A percentile compares a stretch with the other conserved stretches of the same genome.
phyloP scores from a whole-genome alignment of 1,140 invertebrate species.

The Eumeta japonica region DNA sequence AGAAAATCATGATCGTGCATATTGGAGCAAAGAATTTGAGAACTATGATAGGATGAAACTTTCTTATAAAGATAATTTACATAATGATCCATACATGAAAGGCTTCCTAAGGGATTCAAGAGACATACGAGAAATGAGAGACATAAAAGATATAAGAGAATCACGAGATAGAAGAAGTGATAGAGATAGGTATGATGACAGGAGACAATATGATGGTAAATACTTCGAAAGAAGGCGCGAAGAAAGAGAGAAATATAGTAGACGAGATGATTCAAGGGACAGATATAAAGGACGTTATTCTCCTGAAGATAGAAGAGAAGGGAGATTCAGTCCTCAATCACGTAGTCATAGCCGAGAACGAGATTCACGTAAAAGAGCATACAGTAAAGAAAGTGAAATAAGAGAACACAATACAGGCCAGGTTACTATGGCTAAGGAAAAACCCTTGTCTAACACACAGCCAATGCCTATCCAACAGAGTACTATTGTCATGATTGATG shows the following conservation, averaged over 20 bases:
- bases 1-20: neutral
- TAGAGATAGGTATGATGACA: conserved; percentile 19
- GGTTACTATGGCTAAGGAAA: neutral
- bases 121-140: no score
- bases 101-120: no score
- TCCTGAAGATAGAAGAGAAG: conserved; percentile 15
- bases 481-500: conserved; percentile 71
- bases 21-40: neutral
- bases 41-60: conserved; percentile 7
- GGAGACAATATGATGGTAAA: conserved; percentile 23
- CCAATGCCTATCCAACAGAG: neutral
- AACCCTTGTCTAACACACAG: no score
- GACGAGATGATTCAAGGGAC: conserved; percentile 33
- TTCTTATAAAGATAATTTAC: conserved; percentile 1
- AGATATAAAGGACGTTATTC: conserved; percentile 17
- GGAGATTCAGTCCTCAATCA: conserved; percentile 11
- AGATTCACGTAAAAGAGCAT: conserved; percentile 34
- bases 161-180: no score
- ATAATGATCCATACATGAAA: neutral
- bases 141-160: no score
- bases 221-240: conserved; percentile 26
- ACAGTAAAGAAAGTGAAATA: conserved; percentile 26
- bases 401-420: conserved; percentile 9
- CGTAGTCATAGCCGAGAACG: conserved; percentile 26
- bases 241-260: conserved; percentile 32